Conservation (phyloP, 2,113 vertebrate species). For the Trogon melanurus region DNA sequence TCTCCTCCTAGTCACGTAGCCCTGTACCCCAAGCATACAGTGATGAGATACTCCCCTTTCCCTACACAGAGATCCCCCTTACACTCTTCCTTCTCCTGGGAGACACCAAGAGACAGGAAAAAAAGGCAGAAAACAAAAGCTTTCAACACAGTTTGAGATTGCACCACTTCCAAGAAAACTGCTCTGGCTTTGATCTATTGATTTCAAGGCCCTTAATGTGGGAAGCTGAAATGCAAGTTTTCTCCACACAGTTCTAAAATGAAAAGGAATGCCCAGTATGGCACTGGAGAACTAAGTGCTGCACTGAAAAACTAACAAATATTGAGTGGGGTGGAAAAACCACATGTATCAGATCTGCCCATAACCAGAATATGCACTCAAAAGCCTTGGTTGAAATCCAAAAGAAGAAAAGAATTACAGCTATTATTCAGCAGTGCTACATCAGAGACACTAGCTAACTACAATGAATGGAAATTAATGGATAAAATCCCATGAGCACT, state of each 20-base stretch:
- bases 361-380: not conserved
- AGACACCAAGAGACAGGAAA: not conserved
- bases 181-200: constrained; percentile 48
- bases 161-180: constrained; percentile 24
- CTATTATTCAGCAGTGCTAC: not conserved
- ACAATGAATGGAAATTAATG: not conserved
- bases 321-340: not conserved
- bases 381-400: not conserved
- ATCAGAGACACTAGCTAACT: not conserved
- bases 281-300: not conserved
- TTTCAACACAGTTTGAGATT: constrained; percentile 33
- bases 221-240: constrained; percentile 34
- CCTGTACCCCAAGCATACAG: not conserved
- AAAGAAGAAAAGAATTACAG: not conserved
- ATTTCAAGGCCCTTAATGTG: constrained; percentile 45
- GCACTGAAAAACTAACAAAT: not conserved
- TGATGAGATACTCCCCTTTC: not conserved
- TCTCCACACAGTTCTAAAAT: not conserved
- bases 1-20: not conserved
- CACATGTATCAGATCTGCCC: constrained; percentile 17
- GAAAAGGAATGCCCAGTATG: not conserved
- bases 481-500: not conserved
- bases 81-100: not conserved
- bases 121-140: constrained; percentile 39
- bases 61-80: not conserved